phyloP scores from a whole-genome alignment of 2,797 vertebrate species.

The Gallirallus australis region DNA sequence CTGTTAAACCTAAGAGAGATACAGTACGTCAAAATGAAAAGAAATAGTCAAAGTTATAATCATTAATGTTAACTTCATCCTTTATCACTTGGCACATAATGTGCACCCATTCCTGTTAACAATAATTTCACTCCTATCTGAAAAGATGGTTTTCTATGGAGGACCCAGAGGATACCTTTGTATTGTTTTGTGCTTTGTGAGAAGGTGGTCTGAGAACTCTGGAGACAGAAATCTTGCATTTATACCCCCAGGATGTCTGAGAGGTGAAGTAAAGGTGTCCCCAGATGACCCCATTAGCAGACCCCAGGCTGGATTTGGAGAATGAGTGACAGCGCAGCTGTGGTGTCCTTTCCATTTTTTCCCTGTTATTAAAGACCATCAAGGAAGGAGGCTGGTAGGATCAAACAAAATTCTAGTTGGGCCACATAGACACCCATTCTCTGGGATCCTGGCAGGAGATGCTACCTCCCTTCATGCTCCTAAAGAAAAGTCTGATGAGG shows the following conservation, averaged over 20 bases:
- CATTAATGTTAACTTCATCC: slow-evolving; percentile 3
- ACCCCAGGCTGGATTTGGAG: background rate
- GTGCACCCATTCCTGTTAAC: background rate
- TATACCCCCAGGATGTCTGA: background rate
- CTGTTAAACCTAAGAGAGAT: slow-evolving; percentile 69
- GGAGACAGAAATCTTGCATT: background rate
- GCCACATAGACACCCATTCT: background rate
- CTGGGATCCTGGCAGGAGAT: background rate
- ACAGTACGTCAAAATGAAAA: slow-evolving; percentile 25
- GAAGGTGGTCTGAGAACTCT: background rate
- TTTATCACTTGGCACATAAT: background rate
- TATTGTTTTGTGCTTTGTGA: background rate
- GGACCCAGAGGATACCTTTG: background rate
- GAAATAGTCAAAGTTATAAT: slow-evolving; percentile 15
- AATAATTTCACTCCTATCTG: background rate
- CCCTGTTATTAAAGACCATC: background rate
- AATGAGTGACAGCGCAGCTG: background rate
- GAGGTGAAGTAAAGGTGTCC: background rate
- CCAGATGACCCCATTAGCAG: background rate
- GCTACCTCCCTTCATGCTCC: background rate
- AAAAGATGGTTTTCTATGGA: background rate
- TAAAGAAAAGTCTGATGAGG: background rate
- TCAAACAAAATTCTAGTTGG: background rate
- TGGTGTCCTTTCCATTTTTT: background rate
- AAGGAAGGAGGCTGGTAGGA: background rate